phyloP scores from a whole-genome alignment of 2,113 vertebrate species.

The Machaerirhynchus nigripectus region DNA sequence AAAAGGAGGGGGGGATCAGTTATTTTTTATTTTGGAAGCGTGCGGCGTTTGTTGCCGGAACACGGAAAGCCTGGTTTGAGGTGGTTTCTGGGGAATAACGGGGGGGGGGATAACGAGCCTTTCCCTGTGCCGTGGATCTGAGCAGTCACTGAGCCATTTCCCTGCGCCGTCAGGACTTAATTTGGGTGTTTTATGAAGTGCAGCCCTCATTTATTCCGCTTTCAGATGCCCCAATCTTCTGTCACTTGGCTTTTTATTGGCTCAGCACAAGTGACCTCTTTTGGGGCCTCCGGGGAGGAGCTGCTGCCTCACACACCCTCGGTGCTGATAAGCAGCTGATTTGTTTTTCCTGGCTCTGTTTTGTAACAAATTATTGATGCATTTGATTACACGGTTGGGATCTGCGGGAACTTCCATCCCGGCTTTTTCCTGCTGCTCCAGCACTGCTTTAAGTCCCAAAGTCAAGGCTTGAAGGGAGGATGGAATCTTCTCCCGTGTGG shows the following conservation, averaged over 20 bases:
- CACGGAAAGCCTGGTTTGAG: neutral
- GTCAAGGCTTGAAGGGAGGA: too few species aligned
- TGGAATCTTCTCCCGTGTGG: neutral
- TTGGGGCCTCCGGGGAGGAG: neutral
- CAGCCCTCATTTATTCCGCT: neutral
- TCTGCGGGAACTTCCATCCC: neutral
- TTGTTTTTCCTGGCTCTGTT: neutral
- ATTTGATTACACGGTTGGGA: neutral
- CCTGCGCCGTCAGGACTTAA: neutral
- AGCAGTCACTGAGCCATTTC: neutral
- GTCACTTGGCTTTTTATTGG: neutral
- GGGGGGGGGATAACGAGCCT: neutral
- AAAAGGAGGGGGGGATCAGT: neutral
- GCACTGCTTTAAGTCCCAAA: neutral
- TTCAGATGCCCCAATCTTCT: neutral
- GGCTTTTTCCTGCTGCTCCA: neutral
- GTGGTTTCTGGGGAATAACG: neutral
- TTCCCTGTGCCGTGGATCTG: neutral
- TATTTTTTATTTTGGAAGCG: neutral
- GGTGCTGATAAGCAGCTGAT: neutral
- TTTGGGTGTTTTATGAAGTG: neutral
- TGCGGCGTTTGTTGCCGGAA: neutral
- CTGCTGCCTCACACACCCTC: neutral
- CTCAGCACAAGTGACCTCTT: neutral
- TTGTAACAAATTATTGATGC: neutral